These are phyloP conservation scores for Apis laboriosa DNA, from an alignment of 1,140 invertebrate species.

Conservation along the genomic window DNA sequence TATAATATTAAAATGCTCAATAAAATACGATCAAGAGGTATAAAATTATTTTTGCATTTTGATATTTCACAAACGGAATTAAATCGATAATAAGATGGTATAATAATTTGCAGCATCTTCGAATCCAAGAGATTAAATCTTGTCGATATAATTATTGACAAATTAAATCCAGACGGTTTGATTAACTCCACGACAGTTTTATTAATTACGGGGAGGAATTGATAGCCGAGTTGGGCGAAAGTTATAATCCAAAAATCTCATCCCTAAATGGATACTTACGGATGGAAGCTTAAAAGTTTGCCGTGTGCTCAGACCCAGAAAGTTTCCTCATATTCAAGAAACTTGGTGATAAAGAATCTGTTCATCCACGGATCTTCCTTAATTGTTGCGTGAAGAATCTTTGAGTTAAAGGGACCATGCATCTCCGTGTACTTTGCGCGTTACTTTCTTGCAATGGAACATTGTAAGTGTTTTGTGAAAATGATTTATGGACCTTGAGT, in stretches of 20 bases:
- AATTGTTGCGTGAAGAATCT: slow-evolving; percentile 41
- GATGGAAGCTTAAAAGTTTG: slow-evolving; percentile 52
- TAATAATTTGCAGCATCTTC: too few species aligned
- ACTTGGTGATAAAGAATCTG: slow-evolving; percentile 36
- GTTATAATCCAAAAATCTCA: slow-evolving; percentile 55
- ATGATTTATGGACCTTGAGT: neutral
- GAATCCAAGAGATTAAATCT: neutral
- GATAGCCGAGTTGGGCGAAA: slow-evolving; percentile 41
- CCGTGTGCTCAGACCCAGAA: slow-evolving; percentile 20
- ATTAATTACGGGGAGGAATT: slow-evolving; percentile 55
- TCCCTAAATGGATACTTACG: slow-evolving; percentile 18
- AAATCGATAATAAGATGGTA: too few species aligned
- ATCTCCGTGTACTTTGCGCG: neutral
- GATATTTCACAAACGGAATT: too few species aligned
- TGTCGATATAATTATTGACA: slow-evolving; percentile 19
- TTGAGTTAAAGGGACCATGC: slow-evolving; percentile 15
- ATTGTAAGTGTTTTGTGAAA: neutral
- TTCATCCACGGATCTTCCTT: slow-evolving; percentile 11
- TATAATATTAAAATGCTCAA: too few species aligned
- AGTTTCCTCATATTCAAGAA: slow-evolving; percentile 57
- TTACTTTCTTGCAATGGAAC: neutral
- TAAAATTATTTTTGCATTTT: too few species aligned
- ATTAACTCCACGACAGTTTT: slow-evolving; percentile 42
- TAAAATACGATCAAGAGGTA: too few species aligned
- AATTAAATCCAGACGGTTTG: neutral